phyloP scores from a whole-genome alignment of 2,113 vertebrate species.

The Stigmatopora argus region DNA sequence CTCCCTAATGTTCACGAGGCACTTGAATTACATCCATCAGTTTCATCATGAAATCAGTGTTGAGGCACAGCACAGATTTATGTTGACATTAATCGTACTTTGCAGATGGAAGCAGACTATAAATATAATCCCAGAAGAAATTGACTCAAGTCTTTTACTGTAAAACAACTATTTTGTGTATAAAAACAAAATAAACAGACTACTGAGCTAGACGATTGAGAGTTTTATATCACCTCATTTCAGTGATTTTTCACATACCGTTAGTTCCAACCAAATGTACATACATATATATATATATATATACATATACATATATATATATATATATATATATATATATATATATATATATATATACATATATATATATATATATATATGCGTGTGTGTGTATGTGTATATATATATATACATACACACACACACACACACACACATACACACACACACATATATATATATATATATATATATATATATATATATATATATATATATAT shows the following conservation, averaged over 20 bases:
- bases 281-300: too few species aligned
- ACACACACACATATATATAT: background rate
- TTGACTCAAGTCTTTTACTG: conserved; percentile 3
- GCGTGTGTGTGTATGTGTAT: too few species aligned
- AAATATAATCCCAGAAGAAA: background rate
- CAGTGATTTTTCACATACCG: background rate
- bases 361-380: too few species aligned
- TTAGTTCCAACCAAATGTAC: too few species aligned
- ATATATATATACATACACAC: too few species aligned
- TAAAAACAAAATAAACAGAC: conserved; percentile 1
- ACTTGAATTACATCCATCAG: conserved; percentile 6
- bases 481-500: too few species aligned
- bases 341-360: too few species aligned
- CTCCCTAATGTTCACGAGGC: conserved; percentile 14
- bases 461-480: background rate
- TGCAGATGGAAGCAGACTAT: background rate
- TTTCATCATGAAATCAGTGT: conserved; percentile 14
- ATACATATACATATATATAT: too few species aligned
- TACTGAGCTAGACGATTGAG: background rate
- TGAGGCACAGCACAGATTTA: background rate
- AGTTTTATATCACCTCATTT: background rate
- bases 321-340: too few species aligned
- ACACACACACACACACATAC: too few species aligned
- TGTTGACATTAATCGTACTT: conserved; percentile 8
- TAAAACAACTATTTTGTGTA: conserved; percentile 1